phyloP scores from a whole-genome alignment of 2,113 vertebrate species.

The Hucho hucho region DNA sequence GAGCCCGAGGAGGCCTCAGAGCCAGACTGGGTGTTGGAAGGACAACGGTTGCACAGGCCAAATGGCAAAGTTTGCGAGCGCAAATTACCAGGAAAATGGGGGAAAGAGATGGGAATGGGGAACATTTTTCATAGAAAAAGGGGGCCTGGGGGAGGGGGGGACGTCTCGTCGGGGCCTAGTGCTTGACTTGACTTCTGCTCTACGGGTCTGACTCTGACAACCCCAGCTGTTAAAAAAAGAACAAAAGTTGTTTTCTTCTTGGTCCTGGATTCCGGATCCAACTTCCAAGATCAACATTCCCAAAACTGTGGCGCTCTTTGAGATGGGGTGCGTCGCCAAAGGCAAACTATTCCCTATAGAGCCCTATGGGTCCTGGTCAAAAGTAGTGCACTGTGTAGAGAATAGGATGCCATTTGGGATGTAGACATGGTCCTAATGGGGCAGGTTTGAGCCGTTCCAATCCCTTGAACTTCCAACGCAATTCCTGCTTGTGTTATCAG shows the following conservation, averaged over 20 bases:
- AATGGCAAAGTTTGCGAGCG: constrained; percentile 47
- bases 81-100: constrained; percentile 25
- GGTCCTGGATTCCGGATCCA: too few relatives aligned
- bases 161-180: constrained; percentile 28
- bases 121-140: constrained; percentile 30
- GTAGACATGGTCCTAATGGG: background rate
- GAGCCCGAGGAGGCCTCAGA: constrained; percentile 28
- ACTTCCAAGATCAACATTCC: constrained; percentile 18
- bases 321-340: too few relatives aligned
- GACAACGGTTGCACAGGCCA: constrained; percentile 39
- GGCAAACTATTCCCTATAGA: too few relatives aligned
- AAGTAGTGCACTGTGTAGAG: too few relatives aligned
- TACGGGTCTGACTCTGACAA: background rate
- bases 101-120: background rate
- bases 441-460: background rate
- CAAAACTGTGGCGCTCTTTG: constrained; percentile 4
- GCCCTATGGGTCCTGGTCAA: too few relatives aligned
- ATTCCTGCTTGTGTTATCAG: constrained; percentile 9
- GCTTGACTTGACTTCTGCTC: constrained; percentile 5
- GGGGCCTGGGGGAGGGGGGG: constrained; percentile 24
- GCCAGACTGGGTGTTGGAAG: constrained; percentile 61
- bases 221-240: background rate
- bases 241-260: background rate
- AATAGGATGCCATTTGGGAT: too few relatives aligned
- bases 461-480: background rate